A percentile compares a stretch with the other conserved stretches of the same genome.
phyloP scores from a whole-genome alignment of 2,888 invertebrate species.

The Eristalis pertinax region DNA sequence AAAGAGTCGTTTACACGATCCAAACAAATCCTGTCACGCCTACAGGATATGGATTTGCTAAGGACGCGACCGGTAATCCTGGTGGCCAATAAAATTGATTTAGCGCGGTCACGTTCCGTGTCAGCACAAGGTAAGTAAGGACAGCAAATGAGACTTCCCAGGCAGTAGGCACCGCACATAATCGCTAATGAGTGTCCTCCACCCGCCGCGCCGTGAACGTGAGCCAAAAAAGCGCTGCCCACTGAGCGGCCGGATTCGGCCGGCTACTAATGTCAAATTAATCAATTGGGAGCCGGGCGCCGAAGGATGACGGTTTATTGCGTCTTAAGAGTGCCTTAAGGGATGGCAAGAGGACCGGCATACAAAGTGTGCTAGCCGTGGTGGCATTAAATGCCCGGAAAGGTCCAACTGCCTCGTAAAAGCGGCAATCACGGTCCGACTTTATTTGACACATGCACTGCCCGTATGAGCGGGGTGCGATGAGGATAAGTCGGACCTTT shows the following conservation, averaged over 20 bases:
- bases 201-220: too few species aligned
- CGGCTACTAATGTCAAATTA: slow-evolving; percentile 22
- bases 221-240: not conserved
- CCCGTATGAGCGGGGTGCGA: not conserved
- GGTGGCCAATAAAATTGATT: slow-evolving; percentile 96
- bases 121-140: slow-evolving; percentile 90
- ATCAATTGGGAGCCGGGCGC: slow-evolving; percentile 16
- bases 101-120: slow-evolving; percentile 94
- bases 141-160: not conserved
- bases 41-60: slow-evolving; percentile 90
- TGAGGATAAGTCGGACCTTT: slow-evolving; percentile 5
- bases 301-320: slow-evolving; percentile 4
- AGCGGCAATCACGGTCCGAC: slow-evolving; percentile 23
- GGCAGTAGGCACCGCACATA: not conserved
- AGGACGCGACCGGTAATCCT: slow-evolving; percentile 90
- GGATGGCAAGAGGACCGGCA: not conserved
- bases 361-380: not conserved
- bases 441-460: slow-evolving; percentile 16
- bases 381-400: slow-evolving; percentile 18
- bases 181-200: slow-evolving; percentile 1
- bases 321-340: not conserved
- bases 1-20: slow-evolving; percentile 93
- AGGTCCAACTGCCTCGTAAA: slow-evolving; percentile 44
- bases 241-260: too few species aligned
- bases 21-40: slow-evolving; percentile 88